phyloP scores from a whole-genome alignment of 1,140 invertebrate genomes.

The Drosophila fuyamai region DNA sequence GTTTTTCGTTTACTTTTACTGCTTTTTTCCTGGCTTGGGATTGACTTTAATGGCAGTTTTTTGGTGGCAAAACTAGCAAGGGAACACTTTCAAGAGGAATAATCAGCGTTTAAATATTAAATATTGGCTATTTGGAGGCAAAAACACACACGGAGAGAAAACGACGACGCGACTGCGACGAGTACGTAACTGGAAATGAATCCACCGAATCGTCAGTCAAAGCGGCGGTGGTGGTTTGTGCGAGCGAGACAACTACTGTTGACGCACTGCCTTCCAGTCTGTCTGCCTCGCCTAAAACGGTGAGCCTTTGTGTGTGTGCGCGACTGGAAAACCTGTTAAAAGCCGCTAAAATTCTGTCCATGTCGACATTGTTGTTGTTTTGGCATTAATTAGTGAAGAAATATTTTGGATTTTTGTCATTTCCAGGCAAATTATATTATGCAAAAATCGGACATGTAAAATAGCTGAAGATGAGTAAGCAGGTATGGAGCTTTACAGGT shows the following conservation, averaged over 20 bases:
- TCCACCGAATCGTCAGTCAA: conserved; percentile 54
- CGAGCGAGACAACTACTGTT: conserved; percentile 63
- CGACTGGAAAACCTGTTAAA: conserved; percentile 78
- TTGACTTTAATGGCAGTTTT: conserved; percentile 31
- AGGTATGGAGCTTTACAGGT: conserved; percentile 12
- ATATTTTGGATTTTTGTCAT: conserved; percentile 75
- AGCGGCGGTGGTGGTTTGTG: conserved; percentile 68
- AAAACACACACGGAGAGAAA: conserved; percentile 58
- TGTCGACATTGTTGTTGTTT: conserved; percentile 68
- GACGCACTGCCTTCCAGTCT: conserved; percentile 55
- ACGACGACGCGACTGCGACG: conserved; percentile 73
- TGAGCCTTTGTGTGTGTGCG: conserved; percentile 47
- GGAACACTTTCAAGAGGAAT: conserved; percentile 19
- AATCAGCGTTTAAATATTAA: conserved; percentile 35
- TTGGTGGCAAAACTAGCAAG: conserved; percentile 34
- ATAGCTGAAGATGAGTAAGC: conserved; percentile 56
- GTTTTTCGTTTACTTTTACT: conserved; percentile 76
- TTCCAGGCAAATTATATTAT: conserved; percentile 69
- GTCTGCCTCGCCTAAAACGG: conserved; percentile 71
- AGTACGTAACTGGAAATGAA: conserved; percentile 76
- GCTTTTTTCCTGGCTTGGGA: conserved; percentile 53
- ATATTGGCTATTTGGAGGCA: conserved; percentile 48
- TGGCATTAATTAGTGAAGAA: conserved; percentile 79
- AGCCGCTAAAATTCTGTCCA: conserved; percentile 76
- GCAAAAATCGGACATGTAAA: conserved; percentile 59